Evolutionary conservation across 2,797 vertebrate genomes (phyloP), one percentile per base, ranked within the genome.

Genomic region (Anguilla marmorata): DNA sequence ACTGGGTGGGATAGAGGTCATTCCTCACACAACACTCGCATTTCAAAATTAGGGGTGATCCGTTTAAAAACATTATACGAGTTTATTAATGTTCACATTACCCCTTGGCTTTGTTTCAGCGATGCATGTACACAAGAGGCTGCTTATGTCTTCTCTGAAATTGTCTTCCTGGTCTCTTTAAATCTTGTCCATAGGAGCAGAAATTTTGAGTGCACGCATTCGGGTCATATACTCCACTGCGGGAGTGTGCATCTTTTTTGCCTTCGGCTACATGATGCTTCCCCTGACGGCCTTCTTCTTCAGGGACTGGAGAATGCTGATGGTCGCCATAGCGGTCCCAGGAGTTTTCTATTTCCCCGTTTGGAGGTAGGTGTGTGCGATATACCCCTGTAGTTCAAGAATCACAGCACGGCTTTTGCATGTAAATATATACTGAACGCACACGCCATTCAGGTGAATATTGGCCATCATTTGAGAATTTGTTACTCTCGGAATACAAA

Each of bases 241-340:
- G 60, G 97, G 98, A 0, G 96, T 97, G 48, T 98, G 97, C 90
- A 95, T 98, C 91, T 94, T 96, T 86, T 98, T 96, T 0, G 96
- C 96, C 0, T 2, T 97, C 1, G 97, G 98, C 45, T 97, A 96
- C 94, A 97, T 98, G 97, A 3, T 93, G 74, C 92, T 97, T 92
- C 97, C 97, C 0, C 91, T 95, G 0, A 95, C 93, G 30, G 97
- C 96, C 54, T 97, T 95, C 92, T 97, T 97, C 91, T 90, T 97
- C 87, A 91, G 97, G 66, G 96, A 95, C 21, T 98, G 97, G 97
- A 79, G 93, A 85, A 92, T 93, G 91, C 92, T 98, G 90, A 89
- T 97, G 87, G 93, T 98, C 89, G 93, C 96, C 0, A 96, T 97
- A 86, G 96, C 96, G 0, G 84, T 95, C 48, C 96, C 94, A 0